These are phyloP conservation scores for Tortricodes alternella DNA, from an alignment of 2,888 invertebrate genomes.

Conservation along the genomic window DNA sequence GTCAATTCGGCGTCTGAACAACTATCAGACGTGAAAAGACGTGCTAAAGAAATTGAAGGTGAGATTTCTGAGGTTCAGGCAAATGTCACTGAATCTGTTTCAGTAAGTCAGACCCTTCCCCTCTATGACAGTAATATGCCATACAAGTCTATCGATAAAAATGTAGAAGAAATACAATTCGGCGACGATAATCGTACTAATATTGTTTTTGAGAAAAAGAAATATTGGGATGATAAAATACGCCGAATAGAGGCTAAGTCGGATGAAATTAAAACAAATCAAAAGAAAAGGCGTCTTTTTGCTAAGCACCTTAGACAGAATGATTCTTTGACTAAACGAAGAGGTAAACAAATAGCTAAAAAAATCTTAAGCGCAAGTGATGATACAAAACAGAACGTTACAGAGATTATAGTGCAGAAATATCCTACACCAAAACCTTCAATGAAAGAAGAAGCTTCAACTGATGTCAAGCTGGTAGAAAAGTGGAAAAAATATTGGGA, in stretches of 20 bases:
- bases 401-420: constrained; percentile 37
- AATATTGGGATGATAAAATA: constrained; percentile 78
- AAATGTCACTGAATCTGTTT: constrained; percentile 78
- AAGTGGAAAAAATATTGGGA: constrained; percentile 77
- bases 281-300: constrained; percentile 59
- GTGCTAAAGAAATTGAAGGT: constrained; percentile 61
- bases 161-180: constrained; percentile 53
- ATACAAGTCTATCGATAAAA: constrained; percentile 34
- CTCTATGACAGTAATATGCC: constrained; percentile 39
- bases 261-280: constrained; percentile 55
- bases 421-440: constrained; percentile 26
- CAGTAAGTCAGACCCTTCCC: constrained; percentile 78
- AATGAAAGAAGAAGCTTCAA: constrained; percentile 35
- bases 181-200: constrained; percentile 55
- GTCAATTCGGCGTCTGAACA: constrained; percentile 79
- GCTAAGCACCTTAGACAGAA: constrained; percentile 63
- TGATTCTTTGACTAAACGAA: constrained; percentile 72
- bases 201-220: constrained; percentile 74
- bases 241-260: constrained; percentile 69
- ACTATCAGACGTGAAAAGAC: constrained; percentile 79
- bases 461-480: constrained; percentile 57
- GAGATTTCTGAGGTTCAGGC: constrained; percentile 82
- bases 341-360: constrained; percentile 70
- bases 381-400: constrained; percentile 41
- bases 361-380: constrained; percentile 56